Percentiles rank a stretch among this genome's conserved stretches.
Evolutionary conservation across 2,888 invertebrate species (phyloP).

Genomic region (Troglohyphantes excavatus): DNA sequence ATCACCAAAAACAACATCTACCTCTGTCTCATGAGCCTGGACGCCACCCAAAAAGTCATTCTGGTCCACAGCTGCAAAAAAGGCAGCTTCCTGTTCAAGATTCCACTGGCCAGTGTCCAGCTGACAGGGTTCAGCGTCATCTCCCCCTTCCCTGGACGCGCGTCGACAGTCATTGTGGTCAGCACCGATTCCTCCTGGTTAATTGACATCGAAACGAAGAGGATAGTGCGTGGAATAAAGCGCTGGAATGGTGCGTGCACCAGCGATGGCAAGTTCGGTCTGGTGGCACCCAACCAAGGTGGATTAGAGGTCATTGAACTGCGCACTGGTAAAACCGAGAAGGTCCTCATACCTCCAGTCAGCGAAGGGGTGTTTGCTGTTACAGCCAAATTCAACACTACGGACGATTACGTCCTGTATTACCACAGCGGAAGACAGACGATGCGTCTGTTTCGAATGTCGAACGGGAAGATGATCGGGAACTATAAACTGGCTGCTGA

Average conservation of each 20-base stretch:
- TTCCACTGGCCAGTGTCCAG: slow-evolving; percentile 81
- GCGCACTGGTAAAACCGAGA: slow-evolving; percentile 92
- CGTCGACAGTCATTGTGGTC: slow-evolving; percentile 91
- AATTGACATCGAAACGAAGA: slow-evolving; percentile 93
- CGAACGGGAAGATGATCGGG: slow-evolving; percentile 94
- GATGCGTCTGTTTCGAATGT: slow-evolving; percentile 93
- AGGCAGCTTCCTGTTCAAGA: slow-evolving; percentile 85
- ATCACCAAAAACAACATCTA: slow-evolving; percentile 91
- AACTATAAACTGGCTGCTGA: slow-evolving; percentile 95
- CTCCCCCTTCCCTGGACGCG: slow-evolving; percentile 83
- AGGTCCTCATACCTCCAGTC: slow-evolving; percentile 92
- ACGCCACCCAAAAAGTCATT: slow-evolving; percentile 89
- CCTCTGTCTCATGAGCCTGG: slow-evolving; percentile 90
- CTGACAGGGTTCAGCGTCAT: slow-evolving; percentile 81
- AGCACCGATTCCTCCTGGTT: slow-evolving; percentile 95
- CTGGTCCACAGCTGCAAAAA: slow-evolving; percentile 90
- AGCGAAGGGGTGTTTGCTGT: slow-evolving; percentile 99
- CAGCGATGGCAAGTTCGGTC: slow-evolving; percentile 88
- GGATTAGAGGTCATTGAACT: slow-evolving; percentile 95
- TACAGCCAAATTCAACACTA: slow-evolving; percentile 95
- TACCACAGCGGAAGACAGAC: slow-evolving; percentile 98
- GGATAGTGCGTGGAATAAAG: slow-evolving; percentile 91
- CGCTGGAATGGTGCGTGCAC: slow-evolving; percentile 93
- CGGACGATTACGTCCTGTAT: slow-evolving; percentile 96
- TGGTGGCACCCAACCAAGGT: slow-evolving; percentile 95